phyloP scores from a whole-genome alignment of 2,888 invertebrate species.

The Salpingus planirostris region DNA sequence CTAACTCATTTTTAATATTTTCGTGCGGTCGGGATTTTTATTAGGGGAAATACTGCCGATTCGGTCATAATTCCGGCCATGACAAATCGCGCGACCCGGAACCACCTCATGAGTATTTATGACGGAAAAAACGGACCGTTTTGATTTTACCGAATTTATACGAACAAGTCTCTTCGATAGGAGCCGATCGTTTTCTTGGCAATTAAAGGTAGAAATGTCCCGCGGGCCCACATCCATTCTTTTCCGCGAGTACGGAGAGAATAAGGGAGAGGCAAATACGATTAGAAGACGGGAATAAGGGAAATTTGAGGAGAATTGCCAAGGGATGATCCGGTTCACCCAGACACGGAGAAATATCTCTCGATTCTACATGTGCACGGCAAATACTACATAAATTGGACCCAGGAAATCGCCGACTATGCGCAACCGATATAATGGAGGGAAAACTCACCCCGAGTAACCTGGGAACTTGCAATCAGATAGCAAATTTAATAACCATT shows the following conservation, averaged over 20 bases:
- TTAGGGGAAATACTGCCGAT: too few relatives aligned
- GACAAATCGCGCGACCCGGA: too few relatives aligned
- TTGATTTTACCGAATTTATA: too few relatives aligned
- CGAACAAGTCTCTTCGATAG: too few relatives aligned
- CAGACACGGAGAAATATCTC: slow-evolving; percentile 13
- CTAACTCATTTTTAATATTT: background rate
- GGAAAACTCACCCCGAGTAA: too few relatives aligned
- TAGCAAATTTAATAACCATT: too few relatives aligned
- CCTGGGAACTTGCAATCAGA: too few relatives aligned
- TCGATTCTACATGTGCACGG: slow-evolving; percentile 24
- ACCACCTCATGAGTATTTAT: too few relatives aligned
- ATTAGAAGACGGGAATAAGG: slow-evolving; percentile 20
- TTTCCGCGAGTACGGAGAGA: slow-evolving; percentile 21
- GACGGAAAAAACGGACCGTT: too few relatives aligned
- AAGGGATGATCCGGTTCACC: slow-evolving; percentile 23
- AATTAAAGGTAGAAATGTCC: slow-evolving; percentile 16
- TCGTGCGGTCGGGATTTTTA: too few relatives aligned
- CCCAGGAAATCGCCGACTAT: slow-evolving; percentile 9
- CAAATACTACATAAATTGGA: slow-evolving; percentile 33
- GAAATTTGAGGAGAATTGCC: slow-evolving; percentile 21
- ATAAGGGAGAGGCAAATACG: slow-evolving; percentile 17
- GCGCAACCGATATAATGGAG: too few relatives aligned
- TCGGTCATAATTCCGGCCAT: background rate
- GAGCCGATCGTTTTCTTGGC: too few relatives aligned
- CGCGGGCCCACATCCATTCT: slow-evolving; percentile 16